Percentiles rank a stretch among this genome's conserved stretches.
These are phyloP conservation scores for Dendrocincla fuliginosa DNA, from an alignment of 2,797 vertebrate species.

Conservation along the genomic window DNA sequence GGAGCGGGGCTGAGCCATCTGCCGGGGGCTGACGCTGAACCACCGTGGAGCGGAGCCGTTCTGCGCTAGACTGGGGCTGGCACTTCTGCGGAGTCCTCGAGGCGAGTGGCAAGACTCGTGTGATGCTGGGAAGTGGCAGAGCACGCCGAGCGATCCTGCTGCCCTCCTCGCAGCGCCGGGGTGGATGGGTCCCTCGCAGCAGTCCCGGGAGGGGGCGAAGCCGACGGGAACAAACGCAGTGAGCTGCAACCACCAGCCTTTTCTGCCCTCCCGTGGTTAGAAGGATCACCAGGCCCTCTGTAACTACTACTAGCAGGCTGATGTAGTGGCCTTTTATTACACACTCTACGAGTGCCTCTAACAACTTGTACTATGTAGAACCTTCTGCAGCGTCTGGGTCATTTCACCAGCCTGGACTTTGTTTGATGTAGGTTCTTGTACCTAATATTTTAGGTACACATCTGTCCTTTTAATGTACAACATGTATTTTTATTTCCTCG, in stretches of 20 bases:
- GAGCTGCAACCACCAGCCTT: conserved; percentile 45
- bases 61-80: neutral
- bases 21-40: neutral
- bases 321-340: conserved; percentile 72
- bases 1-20: neutral
- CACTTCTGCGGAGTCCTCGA: neutral
- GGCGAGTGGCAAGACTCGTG: neutral
- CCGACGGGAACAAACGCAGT: neutral
- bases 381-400: conserved; percentile 47
- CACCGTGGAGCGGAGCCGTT: neutral
- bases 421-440: conserved; percentile 55
- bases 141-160: neutral
- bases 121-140: neutral
- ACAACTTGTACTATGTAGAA: conserved; percentile 65
- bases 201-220: neutral
- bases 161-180: neutral
- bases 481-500: conserved; percentile 66
- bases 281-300: conserved; percentile 51
- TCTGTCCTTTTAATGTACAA: conserved; percentile 54
- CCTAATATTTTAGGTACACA: conserved; percentile 70
- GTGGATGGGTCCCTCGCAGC: neutral
- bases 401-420: conserved; percentile 49
- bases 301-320: conserved; percentile 36
- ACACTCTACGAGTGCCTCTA: conserved; percentile 82
- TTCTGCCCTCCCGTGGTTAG: conserved; percentile 62